Evolutionary conservation across 2,113 vertebrate species (phyloP).

Genomic region (Stigmatopora nigra): DNA sequence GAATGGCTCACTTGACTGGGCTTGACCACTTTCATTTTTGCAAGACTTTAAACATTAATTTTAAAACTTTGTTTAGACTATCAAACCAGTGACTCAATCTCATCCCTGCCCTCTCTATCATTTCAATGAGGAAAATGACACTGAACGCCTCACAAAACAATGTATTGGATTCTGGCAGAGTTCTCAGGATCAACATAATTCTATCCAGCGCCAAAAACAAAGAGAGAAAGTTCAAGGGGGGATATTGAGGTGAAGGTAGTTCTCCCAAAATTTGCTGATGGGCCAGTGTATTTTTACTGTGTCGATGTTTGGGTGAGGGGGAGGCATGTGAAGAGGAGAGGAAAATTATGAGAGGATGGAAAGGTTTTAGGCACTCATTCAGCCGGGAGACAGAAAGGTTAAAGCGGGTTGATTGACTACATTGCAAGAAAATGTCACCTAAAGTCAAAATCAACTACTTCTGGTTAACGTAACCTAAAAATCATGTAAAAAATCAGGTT

Average conservation of each 20-base stretch:
- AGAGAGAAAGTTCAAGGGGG: conserved; percentile 34
- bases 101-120: conserved; percentile 23
- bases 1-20: too few relatives aligned
- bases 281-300: conserved; percentile 37
- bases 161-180: conserved; percentile 49
- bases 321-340: background rate
- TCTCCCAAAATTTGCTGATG: conserved; percentile 46
- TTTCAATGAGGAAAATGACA: conserved; percentile 27
- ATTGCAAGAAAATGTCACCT: too few relatives aligned
- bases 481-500: too few relatives aligned
- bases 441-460: too few relatives aligned
- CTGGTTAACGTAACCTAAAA: too few relatives aligned
- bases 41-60: background rate
- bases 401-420: conserved; percentile 28
- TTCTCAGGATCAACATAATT: conserved; percentile 61
- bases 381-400: conserved; percentile 30
- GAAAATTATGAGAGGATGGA: conserved; percentile 28
- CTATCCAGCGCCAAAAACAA: conserved; percentile 46
- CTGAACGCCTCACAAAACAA: conserved; percentile 61
- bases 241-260: conserved; percentile 36
- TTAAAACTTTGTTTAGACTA: background rate
- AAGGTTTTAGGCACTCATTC: conserved; percentile 16
- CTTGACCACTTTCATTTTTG: background rate
- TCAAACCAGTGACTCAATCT: background rate
- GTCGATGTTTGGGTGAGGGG: conserved; percentile 33